A percentile compares a stretch with the other conserved stretches of the same genome.
Conservation (phyloP, 2,113 vertebrate species). For the Serinus canaria region DNA sequence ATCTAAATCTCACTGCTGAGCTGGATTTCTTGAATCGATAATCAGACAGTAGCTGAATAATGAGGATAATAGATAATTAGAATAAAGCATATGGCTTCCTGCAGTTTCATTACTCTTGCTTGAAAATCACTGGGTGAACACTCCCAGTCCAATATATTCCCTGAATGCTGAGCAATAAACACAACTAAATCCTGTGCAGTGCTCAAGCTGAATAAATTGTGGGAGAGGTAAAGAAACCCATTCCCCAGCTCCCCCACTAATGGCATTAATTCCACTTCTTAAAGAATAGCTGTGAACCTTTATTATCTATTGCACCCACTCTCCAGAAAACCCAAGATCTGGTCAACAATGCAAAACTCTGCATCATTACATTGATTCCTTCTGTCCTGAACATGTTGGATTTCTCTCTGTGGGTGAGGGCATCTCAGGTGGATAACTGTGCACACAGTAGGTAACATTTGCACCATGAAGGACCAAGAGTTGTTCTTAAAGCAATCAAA, state of each 20-base stretch:
- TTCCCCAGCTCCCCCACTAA: not conserved
- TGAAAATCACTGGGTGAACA: not conserved
- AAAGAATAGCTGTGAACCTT: not conserved
- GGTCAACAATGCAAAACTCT: not conserved
- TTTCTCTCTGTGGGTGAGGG: not conserved
- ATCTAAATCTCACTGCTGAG: not conserved
- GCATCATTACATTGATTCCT: not conserved
- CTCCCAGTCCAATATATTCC: not conserved
- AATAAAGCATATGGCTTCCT: not conserved
- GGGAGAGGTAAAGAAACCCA: not conserved
- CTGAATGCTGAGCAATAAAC: not conserved
- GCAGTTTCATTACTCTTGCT: not conserved
- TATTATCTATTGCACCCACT: not conserved
- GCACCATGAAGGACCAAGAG: not conserved
- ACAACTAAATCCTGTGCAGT: not conserved
- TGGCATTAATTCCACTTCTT: not conserved
- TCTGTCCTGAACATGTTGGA: rapidly evolving
- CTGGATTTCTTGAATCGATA: not conserved
- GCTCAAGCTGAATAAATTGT: not conserved
- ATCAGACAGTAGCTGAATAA: not conserved
- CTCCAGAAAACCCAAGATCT: not conserved
- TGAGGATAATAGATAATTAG: not conserved
- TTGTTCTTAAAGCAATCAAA: not conserved
- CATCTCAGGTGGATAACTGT: not conserved
- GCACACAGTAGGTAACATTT: not conserved